Conservation (phyloP, 35 echinoderm and acorn worm genomes). For the Antedon bifida region DNA sequence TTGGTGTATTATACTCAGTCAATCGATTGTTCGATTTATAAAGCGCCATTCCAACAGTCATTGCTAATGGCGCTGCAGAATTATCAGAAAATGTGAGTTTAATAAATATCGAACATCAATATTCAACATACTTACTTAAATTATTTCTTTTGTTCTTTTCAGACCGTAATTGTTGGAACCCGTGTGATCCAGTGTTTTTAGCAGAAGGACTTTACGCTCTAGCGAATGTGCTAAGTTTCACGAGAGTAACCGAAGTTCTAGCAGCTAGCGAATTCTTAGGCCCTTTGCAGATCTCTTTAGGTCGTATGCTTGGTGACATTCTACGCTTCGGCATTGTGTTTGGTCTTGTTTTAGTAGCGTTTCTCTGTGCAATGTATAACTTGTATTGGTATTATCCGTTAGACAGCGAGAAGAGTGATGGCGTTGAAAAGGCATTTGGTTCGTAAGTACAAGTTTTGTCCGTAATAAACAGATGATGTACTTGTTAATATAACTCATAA, state of each 20-base stretch:
- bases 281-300: slow-evolving; percentile 84
- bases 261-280: slow-evolving; percentile 90
- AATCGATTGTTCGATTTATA: too few species aligned
- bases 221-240: slow-evolving; percentile 86
- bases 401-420: neutral
- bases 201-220: slow-evolving; percentile 61
- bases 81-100: too few species aligned
- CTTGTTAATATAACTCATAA: too few species aligned
- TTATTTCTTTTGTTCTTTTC: neutral
- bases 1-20: too few species aligned
- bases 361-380: slow-evolving; percentile 86
- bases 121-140: too few species aligned
- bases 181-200: slow-evolving; percentile 63
- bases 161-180: slow-evolving; percentile 51
- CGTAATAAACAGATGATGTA: too few species aligned
- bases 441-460: slow-evolving; percentile 61
- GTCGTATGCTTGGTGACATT: slow-evolving; percentile 87
- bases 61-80: too few species aligned
- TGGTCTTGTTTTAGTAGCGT: slow-evolving; percentile 67
- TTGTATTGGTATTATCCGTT: slow-evolving; percentile 62
- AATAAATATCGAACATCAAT: too few species aligned
- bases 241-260: slow-evolving; percentile 65
- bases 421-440: slow-evolving; percentile 35
- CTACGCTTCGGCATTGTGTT: slow-evolving; percentile 72
- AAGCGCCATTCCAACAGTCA: too few species aligned